phyloP scores from a whole-genome alignment of 2,888 invertebrate genomes.

The Philonicus albiceps region DNA sequence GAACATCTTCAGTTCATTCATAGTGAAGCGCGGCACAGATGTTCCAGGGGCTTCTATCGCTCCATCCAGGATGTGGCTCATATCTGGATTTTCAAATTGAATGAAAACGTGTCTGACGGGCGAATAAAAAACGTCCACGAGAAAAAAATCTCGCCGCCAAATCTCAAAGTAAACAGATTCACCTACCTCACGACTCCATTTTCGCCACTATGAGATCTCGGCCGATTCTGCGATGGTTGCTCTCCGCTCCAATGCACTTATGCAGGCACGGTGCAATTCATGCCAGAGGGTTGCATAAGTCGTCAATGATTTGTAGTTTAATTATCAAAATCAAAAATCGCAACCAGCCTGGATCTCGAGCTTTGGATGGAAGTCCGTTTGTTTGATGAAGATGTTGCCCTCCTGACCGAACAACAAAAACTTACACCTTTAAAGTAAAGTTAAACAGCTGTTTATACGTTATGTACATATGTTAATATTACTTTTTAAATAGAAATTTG shows the following conservation, averaged over 20 bases:
- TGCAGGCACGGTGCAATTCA: slow-evolving; percentile 10
- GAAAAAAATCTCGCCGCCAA: slow-evolving; percentile 15
- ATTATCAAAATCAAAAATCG: slow-evolving; percentile 30
- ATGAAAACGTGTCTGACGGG: slow-evolving; percentile 23
- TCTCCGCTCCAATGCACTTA: neutral
- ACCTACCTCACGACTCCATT: slow-evolving; percentile 43
- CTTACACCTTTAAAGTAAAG: neutral
- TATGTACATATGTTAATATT: neutral
- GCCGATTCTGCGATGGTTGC: slow-evolving; percentile 40
- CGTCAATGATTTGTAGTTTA: slow-evolving; percentile 25
- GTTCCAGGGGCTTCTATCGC: slow-evolving; percentile 7
- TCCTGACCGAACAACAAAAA: neutral
- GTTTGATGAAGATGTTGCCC: slow-evolving; percentile 29
- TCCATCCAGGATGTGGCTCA: slow-evolving; percentile 1
- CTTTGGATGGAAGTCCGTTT: neutral
- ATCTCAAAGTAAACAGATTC: slow-evolving; percentile 44
- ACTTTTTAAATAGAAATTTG: neutral
- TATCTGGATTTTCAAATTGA: slow-evolving; percentile 6
- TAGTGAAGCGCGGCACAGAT: slow-evolving; percentile 1
- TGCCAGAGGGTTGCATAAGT: slow-evolving; percentile 12
- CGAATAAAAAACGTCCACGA: neutral
- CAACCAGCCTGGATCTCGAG: neutral
- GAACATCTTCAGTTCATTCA: slow-evolving; percentile 39
- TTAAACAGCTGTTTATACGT: neutral
- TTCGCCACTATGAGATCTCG: slow-evolving; percentile 40